A percentile compares a stretch with the other conserved stretches of the same genome.
phyloP scores from a whole-genome alignment of 2,888 invertebrate genomes.

The Cryptocheilus praepositus region DNA sequence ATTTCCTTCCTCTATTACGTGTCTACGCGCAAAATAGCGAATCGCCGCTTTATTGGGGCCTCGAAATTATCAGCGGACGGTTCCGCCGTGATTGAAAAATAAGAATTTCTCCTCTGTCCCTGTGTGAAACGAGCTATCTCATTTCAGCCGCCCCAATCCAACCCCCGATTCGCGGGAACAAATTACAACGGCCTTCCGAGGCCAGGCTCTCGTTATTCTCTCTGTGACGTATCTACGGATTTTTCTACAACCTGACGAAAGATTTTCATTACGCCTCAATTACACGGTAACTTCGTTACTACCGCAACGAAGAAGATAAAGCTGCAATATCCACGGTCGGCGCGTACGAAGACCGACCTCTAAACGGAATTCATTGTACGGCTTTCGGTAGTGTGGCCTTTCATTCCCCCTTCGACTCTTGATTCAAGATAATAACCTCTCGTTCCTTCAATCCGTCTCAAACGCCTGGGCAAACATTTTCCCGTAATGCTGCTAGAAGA shows the following conservation, averaged over 20 bases:
- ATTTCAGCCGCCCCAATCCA: not conserved
- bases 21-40: too few species aligned
- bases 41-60: too few species aligned
- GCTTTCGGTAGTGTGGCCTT: slow-evolving; percentile 10
- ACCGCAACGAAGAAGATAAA: slow-evolving; percentile 1
- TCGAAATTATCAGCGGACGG: too few species aligned
- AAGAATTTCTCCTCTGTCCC: too few species aligned
- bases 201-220: too few species aligned
- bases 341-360: slow-evolving; percentile 15
- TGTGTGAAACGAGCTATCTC: too few species aligned
- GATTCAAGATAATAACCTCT: slow-evolving; percentile 37
- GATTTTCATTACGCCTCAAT: slow-evolving; percentile 7
- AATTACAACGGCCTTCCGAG: not conserved
- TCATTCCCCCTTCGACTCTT: slow-evolving; percentile 13
- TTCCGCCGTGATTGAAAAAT: too few species aligned
- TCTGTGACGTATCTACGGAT: not conserved
- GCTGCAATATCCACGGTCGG: slow-evolving; percentile 7
- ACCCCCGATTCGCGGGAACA: not conserved
- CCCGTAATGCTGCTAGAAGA: not conserved
- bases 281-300: slow-evolving; percentile 5
- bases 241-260: not conserved
- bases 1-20: too few species aligned
- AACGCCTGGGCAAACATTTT: slow-evolving; percentile 25
- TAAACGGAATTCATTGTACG: slow-evolving; percentile 53
- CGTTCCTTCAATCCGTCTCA: slow-evolving; percentile 19